Conservation (phyloP, 2,113 vertebrate genomes). For the Origma solitaria region DNA sequence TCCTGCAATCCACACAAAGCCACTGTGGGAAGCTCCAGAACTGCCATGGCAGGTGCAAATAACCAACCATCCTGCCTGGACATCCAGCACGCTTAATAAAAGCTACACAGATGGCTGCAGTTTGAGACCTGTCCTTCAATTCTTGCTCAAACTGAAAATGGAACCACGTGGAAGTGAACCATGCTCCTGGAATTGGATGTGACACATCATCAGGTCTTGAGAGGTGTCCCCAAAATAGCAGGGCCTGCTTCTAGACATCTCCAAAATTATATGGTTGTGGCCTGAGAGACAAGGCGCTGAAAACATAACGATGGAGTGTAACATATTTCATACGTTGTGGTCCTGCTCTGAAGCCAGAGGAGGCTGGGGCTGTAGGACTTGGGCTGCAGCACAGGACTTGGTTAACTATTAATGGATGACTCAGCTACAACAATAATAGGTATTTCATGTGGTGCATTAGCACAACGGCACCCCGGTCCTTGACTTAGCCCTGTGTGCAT, state of each 20-base stretch:
- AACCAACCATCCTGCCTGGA: not conserved
- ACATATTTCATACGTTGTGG: not conserved
- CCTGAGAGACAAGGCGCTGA: not conserved
- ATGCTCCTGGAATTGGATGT: not conserved
- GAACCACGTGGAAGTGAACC: not conserved
- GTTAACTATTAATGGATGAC: constrained; percentile 61
- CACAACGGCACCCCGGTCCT: not conserved
- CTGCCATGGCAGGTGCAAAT: not conserved
- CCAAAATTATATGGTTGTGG: constrained; percentile 18
- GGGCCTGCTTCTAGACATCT: not conserved
- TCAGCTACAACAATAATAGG: constrained; percentile 8
- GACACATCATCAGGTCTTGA: not conserved
- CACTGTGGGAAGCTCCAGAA: not conserved
- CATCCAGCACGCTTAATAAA: not conserved
- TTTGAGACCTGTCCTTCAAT: not conserved
- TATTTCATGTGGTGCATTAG: not conserved
- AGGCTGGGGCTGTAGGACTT: not conserved
- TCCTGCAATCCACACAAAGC: not conserved
- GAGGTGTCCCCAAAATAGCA: not conserved
- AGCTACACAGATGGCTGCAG: not conserved
- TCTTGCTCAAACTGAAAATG: not conserved
- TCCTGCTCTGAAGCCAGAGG: not conserved
- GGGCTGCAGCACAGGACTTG: not conserved
- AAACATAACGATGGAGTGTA: constrained; percentile 7
- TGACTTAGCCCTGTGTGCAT: not conserved